Evolutionary conservation across 2,888 invertebrate genomes (phyloP), one percentile per base, ranked within the genome.

Genomic region (Spisula solida): DNA sequence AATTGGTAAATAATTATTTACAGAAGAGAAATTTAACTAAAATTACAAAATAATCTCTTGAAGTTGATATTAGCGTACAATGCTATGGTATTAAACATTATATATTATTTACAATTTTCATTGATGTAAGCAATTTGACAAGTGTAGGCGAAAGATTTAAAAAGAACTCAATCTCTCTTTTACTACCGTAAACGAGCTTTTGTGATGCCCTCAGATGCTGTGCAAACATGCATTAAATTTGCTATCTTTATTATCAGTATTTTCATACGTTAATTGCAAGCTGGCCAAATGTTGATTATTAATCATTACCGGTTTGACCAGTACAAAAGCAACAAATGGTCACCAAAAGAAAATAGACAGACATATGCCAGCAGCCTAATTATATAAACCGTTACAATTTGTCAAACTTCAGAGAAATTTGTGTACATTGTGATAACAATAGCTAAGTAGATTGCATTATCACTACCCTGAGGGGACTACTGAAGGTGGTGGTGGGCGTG

Each of bases 371-470:
- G 75, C 18, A 75, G 75, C 75, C 66, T 41, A 70, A 81, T 88
- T 85, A 81, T 79, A 89, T 87, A 55, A 87, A 92, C 92, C 87
- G 90, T 88, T 90, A 89, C 85, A 88, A 83, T 75, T 86, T 88
- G 55, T 60, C 86, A 80, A 82, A 88, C 81, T 75, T 41, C 60
- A 85, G 82, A 51, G 85, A 85, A 88, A 88, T 34, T 85, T 87
- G 88, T 88, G 85, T 86, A 87, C 90, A 85, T 83, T 60, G 78
- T 20, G 84, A 89, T 87, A 90, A 92, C 90, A 89, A 90, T 87
- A 84, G 86, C 86, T 85, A 88, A 90, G 85, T 90, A 86, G 92
- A 90, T 90, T 89, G 79, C 90, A 90, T 92, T 89, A 90, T 89
- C 89, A 85, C 88, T 55, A 86, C 81, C 56, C 81, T 86, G 88